Evolutionary conservation across 2,113 vertebrate genomes (phyloP), one percentile per base, ranked within the genome.

Genomic region (Hymenochirus boettgeri): DNA sequence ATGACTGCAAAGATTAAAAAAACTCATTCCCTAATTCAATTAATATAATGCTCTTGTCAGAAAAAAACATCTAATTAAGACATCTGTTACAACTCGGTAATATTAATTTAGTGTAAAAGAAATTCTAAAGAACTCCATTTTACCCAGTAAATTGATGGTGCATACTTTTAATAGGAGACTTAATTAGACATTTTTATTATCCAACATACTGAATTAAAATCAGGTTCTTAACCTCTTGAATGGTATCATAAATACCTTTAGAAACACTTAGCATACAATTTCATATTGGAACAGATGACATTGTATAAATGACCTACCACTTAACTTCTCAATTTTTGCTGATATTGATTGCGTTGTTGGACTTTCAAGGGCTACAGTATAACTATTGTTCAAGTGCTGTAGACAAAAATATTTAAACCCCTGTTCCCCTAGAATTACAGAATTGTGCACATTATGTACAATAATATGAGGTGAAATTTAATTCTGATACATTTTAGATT

Each of bases 131-230:
- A 53, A 69, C 57, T 69, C 65, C 59, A 53, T 69, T 69, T 69
- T 69, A 60, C 57, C 57, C 48, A 37, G 65, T 60, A 60, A 69
- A 69, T 69, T 69, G 57, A 69, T 69, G 65, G 57, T 69, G 53
- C 65, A 69, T 69, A 69, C 64, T 69, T 69, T 69, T 69, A 69
- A 69, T 69, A 33, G 47, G 57, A 69, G 65, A 59, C 65, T 69
- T 69, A 69, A 69, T 69, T 69, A 60, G 65, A 69, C 65, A 69
- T 60, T 69, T 69, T 69, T 69, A 69, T 69, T 69, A 69, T 69
- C 56, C 56, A 37, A 53, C 65, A 69, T 69, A 60, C 65, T 69
- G 56, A 60, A 60, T 69, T 69, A 69, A 69, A 69, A 53, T 69
- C 65, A 69, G 33, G 65, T 60, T 59, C 56, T 69, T 69, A 69